Percentiles rank a stretch among this genome's conserved stretches.
Conservation (phyloP, 2,113 vertebrate species). For the Henicopernis longicauda region DNA sequence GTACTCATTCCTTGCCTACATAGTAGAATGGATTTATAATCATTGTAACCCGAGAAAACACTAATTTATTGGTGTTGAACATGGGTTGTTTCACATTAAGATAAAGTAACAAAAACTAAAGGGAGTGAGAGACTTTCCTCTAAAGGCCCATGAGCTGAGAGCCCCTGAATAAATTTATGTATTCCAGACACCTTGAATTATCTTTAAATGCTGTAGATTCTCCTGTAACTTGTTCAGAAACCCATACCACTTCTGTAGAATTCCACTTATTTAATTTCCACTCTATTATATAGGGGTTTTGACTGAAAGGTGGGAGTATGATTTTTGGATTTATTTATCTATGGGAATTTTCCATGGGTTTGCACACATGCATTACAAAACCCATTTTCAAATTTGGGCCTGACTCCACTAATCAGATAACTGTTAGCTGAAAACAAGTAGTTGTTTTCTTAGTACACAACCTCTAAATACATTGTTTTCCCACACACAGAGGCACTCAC, state of each 20-base stretch:
- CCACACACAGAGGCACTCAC: neutral
- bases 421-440: neutral
- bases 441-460: neutral
- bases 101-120: conserved; percentile 28
- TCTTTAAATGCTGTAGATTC: neutral
- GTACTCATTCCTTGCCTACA: neutral
- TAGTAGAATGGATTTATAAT: conserved; percentile 26
- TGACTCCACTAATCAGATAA: neutral
- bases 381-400: neutral
- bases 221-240: neutral
- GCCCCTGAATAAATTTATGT: neutral
- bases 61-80: conserved; percentile 13
- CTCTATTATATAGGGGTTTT: neutral
- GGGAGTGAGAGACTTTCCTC: neutral
- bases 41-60: neutral
- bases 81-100: neutral
- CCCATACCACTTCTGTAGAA: neutral
- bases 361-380: neutral
- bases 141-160: neutral
- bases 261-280: neutral
- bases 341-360: neutral
- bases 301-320: neutral
- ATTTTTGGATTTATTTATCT: neutral
- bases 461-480: neutral
- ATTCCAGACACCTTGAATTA: neutral